These are phyloP conservation scores for Apoderus coryli DNA, from an alignment of 2,888 invertebrate genomes.

Conservation along the genomic window DNA sequence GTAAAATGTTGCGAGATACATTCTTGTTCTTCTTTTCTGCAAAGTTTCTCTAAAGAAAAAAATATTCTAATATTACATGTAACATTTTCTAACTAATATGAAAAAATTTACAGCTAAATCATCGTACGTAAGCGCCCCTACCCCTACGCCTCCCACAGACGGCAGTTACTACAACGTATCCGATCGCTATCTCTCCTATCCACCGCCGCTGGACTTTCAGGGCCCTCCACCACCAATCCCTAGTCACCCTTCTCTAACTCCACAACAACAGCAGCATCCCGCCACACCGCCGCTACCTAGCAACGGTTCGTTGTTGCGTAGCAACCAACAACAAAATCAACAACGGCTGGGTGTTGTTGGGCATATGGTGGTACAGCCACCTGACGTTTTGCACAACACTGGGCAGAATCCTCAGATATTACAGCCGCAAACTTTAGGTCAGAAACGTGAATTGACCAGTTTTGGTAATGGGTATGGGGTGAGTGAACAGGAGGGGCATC, in stretches of 20 bases:
- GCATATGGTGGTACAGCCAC: constrained; percentile 30
- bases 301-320: constrained; percentile 31
- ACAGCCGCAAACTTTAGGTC: constrained; percentile 31
- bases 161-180: constrained; percentile 74
- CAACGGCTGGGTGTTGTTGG: no score
- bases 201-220: constrained; percentile 54
- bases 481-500: constrained; percentile 34
- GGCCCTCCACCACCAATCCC: constrained; percentile 34
- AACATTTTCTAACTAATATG: no score
- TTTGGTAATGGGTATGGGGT: constrained; percentile 34
- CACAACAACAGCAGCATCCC: constrained; percentile 33
- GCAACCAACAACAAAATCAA: constrained; percentile 22
- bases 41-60: constrained; percentile 3
- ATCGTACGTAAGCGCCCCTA: constrained; percentile 48
- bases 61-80: no score
- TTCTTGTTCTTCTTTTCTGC: constrained; percentile 9
- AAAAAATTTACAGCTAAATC: constrained; percentile 43
- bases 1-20: not conserved
- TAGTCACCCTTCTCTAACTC: constrained; percentile 35
- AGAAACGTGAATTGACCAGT: constrained; percentile 32
- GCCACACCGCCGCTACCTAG: constrained; percentile 27
- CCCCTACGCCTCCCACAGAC: constrained; percentile 62
- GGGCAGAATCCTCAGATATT: constrained; percentile 32
- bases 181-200: constrained; percentile 67
- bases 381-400: constrained; percentile 34